Conservation (phyloP, 2,797 vertebrate species). For the Chaetodon trifasciatus region DNA sequence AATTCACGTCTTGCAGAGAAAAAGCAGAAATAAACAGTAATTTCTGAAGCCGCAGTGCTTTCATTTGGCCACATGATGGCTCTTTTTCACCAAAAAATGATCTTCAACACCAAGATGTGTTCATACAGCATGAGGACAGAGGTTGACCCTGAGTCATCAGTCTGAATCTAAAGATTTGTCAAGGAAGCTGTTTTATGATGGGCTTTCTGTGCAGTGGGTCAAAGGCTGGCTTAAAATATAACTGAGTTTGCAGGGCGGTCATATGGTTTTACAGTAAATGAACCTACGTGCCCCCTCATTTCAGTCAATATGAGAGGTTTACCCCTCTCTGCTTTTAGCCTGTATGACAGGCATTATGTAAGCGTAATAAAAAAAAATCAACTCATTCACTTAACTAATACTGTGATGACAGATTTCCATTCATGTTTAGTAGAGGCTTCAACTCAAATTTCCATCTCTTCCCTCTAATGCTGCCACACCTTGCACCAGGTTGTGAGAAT, state of each 20-base stretch:
- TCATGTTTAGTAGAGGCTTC: constrained; percentile 9
- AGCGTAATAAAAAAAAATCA: constrained; percentile 12
- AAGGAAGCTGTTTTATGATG: constrained; percentile 37
- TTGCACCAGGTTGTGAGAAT: constrained; percentile 46
- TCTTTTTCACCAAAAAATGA: constrained; percentile 51
- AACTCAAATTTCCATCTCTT: constrained; percentile 35
- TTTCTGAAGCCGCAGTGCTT: constrained; percentile 39
- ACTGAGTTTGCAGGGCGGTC: constrained; percentile 7
- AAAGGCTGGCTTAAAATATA: constrained; percentile 40
- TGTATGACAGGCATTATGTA: not conserved
- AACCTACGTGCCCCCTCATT: constrained; percentile 4
- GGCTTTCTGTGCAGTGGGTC: constrained; percentile 2
- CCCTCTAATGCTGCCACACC: constrained; percentile 46
- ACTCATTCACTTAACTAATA: constrained; percentile 15
- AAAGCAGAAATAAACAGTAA: not conserved
- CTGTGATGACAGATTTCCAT: constrained; percentile 35
- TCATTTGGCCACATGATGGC: constrained; percentile 63
- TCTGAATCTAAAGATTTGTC: constrained; percentile 26
- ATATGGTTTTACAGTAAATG: constrained; percentile 5
- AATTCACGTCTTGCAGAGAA: not conserved
- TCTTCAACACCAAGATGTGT: not conserved
- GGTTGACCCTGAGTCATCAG: constrained; percentile 55
- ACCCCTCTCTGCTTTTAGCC: constrained; percentile 1
- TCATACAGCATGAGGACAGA: not conserved
- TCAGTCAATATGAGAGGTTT: not conserved